A percentile compares a stretch with the other conserved stretches of the same genome.
These are phyloP conservation scores for Pantala flavescens DNA, from an alignment of 1,140 invertebrate species.

Conservation along the genomic window DNA sequence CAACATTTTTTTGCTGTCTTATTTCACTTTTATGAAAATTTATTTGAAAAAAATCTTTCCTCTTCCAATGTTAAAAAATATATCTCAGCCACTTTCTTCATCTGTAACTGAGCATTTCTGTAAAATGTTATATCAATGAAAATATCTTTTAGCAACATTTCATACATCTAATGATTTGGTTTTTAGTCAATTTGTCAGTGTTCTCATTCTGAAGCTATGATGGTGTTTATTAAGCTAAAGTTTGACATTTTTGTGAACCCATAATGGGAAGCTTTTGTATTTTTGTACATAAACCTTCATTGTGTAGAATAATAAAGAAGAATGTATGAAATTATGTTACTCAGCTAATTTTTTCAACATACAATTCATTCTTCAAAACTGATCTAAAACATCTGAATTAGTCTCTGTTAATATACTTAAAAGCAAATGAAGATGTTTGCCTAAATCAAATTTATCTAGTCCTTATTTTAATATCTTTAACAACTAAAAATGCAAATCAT, in stretches of 20 bases:
- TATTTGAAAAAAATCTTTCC: background rate
- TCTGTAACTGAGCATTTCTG: background rate
- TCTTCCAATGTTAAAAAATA: background rate
- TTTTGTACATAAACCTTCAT: slow-evolving; percentile 8
- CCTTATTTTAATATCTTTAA: too few species aligned
- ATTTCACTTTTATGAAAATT: too few species aligned
- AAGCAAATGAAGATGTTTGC: too few species aligned
- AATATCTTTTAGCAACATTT: background rate
- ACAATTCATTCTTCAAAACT: too few species aligned
- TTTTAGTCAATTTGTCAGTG: background rate
- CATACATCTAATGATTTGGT: background rate
- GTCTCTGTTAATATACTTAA: too few species aligned
- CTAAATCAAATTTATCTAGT: too few species aligned
- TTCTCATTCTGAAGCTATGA: background rate
- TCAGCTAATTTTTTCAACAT: too few species aligned
- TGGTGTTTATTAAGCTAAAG: background rate
- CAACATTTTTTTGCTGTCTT: too few species aligned
- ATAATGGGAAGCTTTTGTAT: background rate
- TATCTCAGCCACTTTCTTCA: background rate
- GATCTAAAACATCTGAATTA: too few species aligned
- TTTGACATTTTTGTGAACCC: background rate
- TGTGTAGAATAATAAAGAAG: slow-evolving; percentile 3
- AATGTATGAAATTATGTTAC: background rate
- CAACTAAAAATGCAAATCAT: too few species aligned
- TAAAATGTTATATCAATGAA: background rate